phyloP scores from a whole-genome alignment of 2,797 vertebrate species.

The Rousettus madagascariensis region DNA sequence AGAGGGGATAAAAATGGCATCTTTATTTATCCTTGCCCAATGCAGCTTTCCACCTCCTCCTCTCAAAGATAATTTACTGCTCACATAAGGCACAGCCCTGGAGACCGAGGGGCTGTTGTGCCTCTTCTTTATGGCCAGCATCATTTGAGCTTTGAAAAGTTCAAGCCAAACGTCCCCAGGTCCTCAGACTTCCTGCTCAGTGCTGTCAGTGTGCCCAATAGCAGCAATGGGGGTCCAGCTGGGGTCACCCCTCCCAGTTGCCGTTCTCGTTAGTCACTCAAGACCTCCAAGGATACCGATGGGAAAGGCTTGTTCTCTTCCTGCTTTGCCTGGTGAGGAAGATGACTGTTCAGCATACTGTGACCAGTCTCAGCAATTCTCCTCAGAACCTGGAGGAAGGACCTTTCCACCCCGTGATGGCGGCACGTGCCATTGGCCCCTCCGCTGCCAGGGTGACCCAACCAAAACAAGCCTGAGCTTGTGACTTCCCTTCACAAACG shows the following conservation, averaged over 20 bases:
- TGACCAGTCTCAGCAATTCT: not conserved
- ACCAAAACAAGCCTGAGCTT: not conserved
- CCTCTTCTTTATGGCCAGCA: constrained; percentile 4
- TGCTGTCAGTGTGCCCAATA: no score
- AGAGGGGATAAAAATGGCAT: constrained; percentile 45
- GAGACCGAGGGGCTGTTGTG: not conserved
- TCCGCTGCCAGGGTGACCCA: not conserved
- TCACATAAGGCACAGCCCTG: not conserved
- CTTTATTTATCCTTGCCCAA: constrained; percentile 22
- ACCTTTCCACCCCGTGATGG: not conserved
- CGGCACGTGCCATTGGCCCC: rapidly evolving
- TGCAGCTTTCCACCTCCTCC: not conserved
- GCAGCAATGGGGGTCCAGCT: not conserved
- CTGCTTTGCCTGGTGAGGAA: not conserved
- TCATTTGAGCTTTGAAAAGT: constrained; percentile 16
- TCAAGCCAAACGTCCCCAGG: not conserved
- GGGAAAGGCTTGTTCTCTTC: not conserved
- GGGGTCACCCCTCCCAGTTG: not conserved
- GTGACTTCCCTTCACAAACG: not conserved
- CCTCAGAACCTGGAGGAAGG: not conserved
- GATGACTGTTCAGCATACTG: not conserved
- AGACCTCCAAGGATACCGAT: not conserved
- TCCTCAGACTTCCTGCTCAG: not conserved
- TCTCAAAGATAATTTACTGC: constrained; percentile 37
- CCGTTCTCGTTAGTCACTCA: not conserved